These are phyloP conservation scores for Pluvialis apricaria DNA, from an alignment of 2,113 vertebrate species.

Conservation along the genomic window DNA sequence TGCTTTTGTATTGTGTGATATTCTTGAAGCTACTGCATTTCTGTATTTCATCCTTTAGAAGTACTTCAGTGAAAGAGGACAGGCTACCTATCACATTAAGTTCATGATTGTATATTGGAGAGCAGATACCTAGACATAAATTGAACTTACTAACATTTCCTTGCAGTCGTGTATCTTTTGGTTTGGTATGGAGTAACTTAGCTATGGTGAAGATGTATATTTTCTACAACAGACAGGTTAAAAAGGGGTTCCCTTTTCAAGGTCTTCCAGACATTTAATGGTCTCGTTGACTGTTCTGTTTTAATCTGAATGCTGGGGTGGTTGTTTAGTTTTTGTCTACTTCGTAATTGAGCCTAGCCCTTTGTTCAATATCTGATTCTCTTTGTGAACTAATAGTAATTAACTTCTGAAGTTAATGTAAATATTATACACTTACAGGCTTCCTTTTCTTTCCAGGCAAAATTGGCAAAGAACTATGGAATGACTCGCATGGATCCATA, in stretches of 20 bases:
- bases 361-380: not conserved
- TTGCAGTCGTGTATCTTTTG: not conserved
- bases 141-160: not conserved
- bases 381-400: not conserved
- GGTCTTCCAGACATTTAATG: not conserved
- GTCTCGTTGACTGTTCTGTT: not conserved
- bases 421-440: not conserved
- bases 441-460: slow-evolving; percentile 78
- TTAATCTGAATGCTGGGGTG: not conserved
- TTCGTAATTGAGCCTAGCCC: not conserved
- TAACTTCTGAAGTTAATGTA: not conserved
- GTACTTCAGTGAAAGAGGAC: not conserved
- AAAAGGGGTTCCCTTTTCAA: not conserved
- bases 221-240: not conserved
- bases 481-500: slow-evolving; percentile 99
- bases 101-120: not conserved
- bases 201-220: not conserved
- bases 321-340: not conserved
- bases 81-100: not conserved
- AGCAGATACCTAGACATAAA: not conserved
- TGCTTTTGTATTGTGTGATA: not conserved
- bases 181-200: not conserved
- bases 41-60: not conserved
- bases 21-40: not conserved
- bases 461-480: slow-evolving; percentile 96